Base-by-base conservation (phyloP, 2,888 invertebrate genomes). In the Flabesymbios commensalis region DNA sequence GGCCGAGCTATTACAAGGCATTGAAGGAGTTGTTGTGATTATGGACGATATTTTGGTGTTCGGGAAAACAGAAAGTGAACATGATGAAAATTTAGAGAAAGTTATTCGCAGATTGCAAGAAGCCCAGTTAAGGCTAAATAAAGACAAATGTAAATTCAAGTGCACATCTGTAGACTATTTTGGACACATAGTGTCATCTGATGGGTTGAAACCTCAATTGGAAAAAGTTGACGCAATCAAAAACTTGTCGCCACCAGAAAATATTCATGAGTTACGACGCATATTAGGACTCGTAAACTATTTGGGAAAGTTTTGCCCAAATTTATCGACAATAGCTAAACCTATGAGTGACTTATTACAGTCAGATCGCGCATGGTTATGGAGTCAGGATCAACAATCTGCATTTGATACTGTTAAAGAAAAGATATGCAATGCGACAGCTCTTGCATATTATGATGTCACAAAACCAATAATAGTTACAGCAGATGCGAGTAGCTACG, bases 271-370 rank as follows among this genome's bases (percentile, higher is more conserved):
- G 45, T 43, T 72, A 31, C 47, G 63, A 47, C 36, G 58, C 19
- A 26, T 65, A 5, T 22, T 70, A 5, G 70, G 69, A 7, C 70
- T 72, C 67, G 45, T 69, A 7, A 69, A 72, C 45, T 70, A 68
- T 36, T 47, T 70, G 1, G 65, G 59, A 5, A 39, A 59, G 17
- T 71, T 65, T 32, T 10, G 69, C 3, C 49, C 47, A 31, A 55
- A 67, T 29, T n/a, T 72, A 52, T 62, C 72, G 22, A 41, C 58
- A 7, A 47, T 59, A 3, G 61, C 52, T 33, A 60, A 65, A 22
- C 70, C 71, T 1, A 47, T 69, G 28, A 64, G n/a, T 26, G 59
- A 63, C 33, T 42, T 69, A n/a, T 47, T 68, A 3, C 63, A 69
- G 29, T 57, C 19, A 17, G 60, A 71, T 39, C 41, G 14, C 1